Percentiles rank a stretch among this genome's conserved stretches.
Conservation (phyloP, 1,140 invertebrate species). For the Zeugodacus cucurbitae region DNA sequence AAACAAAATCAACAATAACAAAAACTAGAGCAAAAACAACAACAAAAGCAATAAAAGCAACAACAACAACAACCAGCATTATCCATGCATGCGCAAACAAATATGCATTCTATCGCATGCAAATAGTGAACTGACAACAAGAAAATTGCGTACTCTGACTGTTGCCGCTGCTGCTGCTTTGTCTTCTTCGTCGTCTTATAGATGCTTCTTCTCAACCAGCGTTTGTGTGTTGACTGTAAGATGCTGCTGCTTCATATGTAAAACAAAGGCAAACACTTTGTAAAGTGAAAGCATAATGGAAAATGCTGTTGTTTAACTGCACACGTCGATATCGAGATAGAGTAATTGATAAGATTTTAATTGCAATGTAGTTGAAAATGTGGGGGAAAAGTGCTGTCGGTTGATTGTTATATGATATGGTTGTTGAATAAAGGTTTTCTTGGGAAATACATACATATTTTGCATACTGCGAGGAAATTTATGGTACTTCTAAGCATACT, state of each 20-base stretch:
- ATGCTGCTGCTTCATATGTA: neutral
- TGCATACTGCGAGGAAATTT: no score
- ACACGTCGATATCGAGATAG: neutral
- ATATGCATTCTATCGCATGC: neutral
- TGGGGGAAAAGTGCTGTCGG: neutral
- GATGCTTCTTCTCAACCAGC: neutral
- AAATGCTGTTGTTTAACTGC: neutral
- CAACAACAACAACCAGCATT: neutral
- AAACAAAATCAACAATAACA: neutral
- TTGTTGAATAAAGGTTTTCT: no score
- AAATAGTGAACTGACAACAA: neutral
- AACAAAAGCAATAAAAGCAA: neutral
- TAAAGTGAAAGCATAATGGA: neutral
- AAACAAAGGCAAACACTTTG: neutral
- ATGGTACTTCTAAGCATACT: no score
- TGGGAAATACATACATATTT: no score
- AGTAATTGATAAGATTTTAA: slow-evolving; percentile 5
- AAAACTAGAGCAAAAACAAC: neutral
- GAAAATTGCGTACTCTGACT: neutral
- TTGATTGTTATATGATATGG: neutral
- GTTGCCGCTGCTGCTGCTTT: neutral
- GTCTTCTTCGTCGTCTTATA: neutral
- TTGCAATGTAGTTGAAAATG: neutral
- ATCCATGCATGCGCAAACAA: neutral
- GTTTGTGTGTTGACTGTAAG: neutral